phyloP scores from a whole-genome alignment of 2,113 vertebrate genomes.

The Oreochromis niloticus region DNA sequence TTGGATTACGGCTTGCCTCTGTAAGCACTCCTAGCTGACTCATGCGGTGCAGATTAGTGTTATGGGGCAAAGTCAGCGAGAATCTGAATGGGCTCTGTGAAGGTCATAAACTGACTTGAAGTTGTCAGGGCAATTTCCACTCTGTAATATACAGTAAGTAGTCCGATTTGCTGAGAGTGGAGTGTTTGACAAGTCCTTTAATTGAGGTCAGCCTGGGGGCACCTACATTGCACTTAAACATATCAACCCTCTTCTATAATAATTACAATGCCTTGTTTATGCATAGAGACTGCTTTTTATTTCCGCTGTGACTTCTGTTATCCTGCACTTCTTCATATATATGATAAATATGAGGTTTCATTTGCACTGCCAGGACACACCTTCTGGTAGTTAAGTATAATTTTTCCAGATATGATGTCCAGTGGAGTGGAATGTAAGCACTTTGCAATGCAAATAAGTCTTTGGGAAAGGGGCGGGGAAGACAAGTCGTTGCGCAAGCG shows the following conservation, averaged over 20 bases:
- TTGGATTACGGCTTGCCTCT: conserved; percentile 42
- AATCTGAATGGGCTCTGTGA: conserved; percentile 52
- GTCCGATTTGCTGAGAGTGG: conserved; percentile 26
- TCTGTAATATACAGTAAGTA: conserved; percentile 46
- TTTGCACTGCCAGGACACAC: background rate
- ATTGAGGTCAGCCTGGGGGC: conserved; percentile 42
- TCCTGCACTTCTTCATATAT: background rate
- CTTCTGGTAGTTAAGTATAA: conserved; percentile 18
- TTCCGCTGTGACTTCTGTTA: background rate
- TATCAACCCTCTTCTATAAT: conserved; percentile 19
- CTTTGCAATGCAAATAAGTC: conserved; percentile 65
- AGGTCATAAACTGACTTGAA: conserved; percentile 62
- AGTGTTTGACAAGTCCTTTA: conserved; percentile 37
- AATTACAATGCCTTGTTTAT: conserved; percentile 34
- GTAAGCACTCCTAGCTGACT: conserved; percentile 49
- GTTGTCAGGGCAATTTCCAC: conserved; percentile 56
- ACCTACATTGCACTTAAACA: conserved; percentile 29
- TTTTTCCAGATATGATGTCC: conserved; percentile 43
- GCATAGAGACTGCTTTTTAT: background rate
- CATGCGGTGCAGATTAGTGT: conserved; percentile 59
- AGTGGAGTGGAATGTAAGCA: conserved; percentile 49
- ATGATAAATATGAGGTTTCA: background rate
- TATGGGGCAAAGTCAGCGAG: conserved; percentile 63
- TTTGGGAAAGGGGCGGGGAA: conserved; percentile 55
- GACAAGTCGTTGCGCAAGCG: conserved; percentile 53